Evolutionary conservation across 2,113 vertebrate genomes (phyloP), one percentile per base, ranked within the genome.

Genomic region (Muscicapa adusta): DNA sequence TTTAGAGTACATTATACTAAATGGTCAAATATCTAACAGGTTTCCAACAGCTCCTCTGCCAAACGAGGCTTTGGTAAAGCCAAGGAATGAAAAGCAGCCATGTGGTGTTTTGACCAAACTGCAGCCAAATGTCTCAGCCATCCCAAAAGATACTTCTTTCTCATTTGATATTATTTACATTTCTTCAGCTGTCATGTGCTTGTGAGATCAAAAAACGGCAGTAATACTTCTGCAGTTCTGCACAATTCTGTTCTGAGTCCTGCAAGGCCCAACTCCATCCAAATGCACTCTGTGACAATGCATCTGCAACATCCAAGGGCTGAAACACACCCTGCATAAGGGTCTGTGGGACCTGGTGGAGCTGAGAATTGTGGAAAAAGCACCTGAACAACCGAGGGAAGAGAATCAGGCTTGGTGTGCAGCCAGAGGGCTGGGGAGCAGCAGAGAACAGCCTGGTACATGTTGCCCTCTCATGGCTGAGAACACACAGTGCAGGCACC

Each of bases 401-500:
- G 88, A 81, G 58, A 40, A 15, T 4, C 57, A 47, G 34, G 23
- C 84, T 65, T 54, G n/a, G 28, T 1, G 20, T 20, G 5, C 0
- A 57, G 58, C 19, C 67, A 4, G 38, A 72, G 26, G 56, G 70
- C 23, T 8, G 2, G n/a, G 62, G 43, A 90, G 66, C 43, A 28
- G 56, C 0, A 1, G 8, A 23, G 57, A 70, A 76, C 74, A 54
- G 34, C 36, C 67, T 76, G 58, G 58, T 7, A 36, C 51, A 85
- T 67, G 75, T 65, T 91, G 90, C 95, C 97, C 97, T 96, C 98
- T 97, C n/a, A 68, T 84, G 98, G 96, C 38, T 25, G 71, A 50
- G 26, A 50, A 29, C 12, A 31, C 16, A 4, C 0, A 78, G 17
- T 62, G 75, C 84, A 71, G 14, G 60, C 8, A 42, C 34, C 29